phyloP scores from a whole-genome alignment of 2,888 invertebrate genomes.

The Tortrix viridana region DNA sequence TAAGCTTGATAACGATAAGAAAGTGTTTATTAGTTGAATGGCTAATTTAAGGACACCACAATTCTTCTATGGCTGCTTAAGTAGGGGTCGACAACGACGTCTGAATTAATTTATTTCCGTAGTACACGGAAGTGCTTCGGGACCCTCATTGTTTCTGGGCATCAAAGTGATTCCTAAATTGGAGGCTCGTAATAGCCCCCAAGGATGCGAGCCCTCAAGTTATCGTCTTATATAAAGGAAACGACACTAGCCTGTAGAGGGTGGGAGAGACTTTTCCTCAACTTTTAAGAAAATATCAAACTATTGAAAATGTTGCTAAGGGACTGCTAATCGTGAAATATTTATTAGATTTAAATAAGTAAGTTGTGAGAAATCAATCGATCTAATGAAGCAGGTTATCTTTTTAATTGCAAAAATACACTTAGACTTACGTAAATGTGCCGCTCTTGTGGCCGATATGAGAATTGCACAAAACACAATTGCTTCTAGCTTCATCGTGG shows the following conservation, averaged over 20 bases:
- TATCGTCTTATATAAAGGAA: constrained; percentile 31
- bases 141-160: constrained; percentile 29
- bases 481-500: constrained; percentile 30
- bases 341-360: neutral
- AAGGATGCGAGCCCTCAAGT: constrained; percentile 28
- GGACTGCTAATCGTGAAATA: neutral
- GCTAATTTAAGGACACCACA: constrained; percentile 12
- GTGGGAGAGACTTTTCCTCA: constrained; percentile 25
- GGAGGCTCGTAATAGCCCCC: constrained; percentile 30
- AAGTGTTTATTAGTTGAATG: neutral
- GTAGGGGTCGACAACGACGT: constrained; percentile 27
- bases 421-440: constrained; percentile 32
- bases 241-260: constrained; percentile 19
- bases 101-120: constrained; percentile 33
- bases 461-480: constrained; percentile 33
- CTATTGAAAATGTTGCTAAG: constrained; percentile 23
- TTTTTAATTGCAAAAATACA: neutral
- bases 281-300: constrained; percentile 22
- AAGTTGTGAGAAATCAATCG: too few species aligned
- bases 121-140: constrained; percentile 29
- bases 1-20: neutral
- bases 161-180: constrained; percentile 38
- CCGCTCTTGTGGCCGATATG: constrained; percentile 30
- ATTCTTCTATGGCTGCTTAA: constrained; percentile 21
- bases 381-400: too few species aligned